phyloP scores from a whole-genome alignment of 2,113 vertebrate genomes.

The Puntigrus tetrazona region DNA sequence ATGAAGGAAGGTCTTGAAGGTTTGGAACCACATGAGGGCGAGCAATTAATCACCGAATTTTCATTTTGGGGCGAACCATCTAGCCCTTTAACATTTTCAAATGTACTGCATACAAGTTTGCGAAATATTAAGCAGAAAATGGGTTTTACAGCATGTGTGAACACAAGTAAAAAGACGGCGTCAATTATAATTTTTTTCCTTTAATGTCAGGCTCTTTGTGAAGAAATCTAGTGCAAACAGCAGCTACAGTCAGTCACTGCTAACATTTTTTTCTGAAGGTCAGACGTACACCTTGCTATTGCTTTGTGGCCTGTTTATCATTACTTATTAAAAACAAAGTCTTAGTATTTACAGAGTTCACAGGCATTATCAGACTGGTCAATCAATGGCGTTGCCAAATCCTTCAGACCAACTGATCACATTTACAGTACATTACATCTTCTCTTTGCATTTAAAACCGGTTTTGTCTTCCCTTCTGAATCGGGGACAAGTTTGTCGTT shows the following conservation, averaged over 20 bases:
- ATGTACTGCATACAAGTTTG: background rate
- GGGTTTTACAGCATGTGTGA: background rate
- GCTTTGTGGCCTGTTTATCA: slow-evolving; percentile 24
- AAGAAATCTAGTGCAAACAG: slow-evolving; percentile 28
- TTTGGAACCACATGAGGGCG: too few species aligned
- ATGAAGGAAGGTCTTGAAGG: too few species aligned
- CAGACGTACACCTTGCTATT: slow-evolving; percentile 25
- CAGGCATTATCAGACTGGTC: slow-evolving; percentile 66
- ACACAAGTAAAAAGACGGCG: background rate
- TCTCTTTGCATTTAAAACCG: background rate
- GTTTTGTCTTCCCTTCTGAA: background rate
- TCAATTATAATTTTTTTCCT: background rate
- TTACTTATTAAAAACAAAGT: slow-evolving; percentile 10
- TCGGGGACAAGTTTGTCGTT: background rate
- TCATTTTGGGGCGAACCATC: too few species aligned
- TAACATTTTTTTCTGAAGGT: slow-evolving; percentile 1
- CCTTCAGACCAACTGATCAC: slow-evolving; percentile 65
- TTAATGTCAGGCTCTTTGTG: slow-evolving; percentile 24
- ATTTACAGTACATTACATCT: slow-evolving; percentile 2
- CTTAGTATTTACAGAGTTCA: slow-evolving; percentile 50
- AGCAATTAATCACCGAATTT: too few species aligned
- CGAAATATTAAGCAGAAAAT: background rate
- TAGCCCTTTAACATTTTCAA: background rate
- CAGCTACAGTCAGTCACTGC: slow-evolving; percentile 11
- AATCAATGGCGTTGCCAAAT: slow-evolving; percentile 66